Percentiles rank a stretch among this genome's conserved stretches.
Conservation (phyloP, 2,888 invertebrate genomes). For the Gymnosoma rotundatum region DNA sequence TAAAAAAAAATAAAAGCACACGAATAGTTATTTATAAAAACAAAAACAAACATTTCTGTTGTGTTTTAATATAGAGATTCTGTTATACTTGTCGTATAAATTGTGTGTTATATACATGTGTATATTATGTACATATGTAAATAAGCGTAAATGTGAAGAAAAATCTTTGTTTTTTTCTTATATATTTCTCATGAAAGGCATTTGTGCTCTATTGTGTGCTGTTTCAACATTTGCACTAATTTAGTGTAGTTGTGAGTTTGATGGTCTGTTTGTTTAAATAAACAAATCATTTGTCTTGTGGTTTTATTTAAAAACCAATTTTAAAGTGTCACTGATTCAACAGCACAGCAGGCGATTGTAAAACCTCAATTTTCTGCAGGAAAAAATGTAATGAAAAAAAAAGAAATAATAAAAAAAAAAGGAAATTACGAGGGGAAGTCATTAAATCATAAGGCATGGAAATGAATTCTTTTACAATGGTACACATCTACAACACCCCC, state of each 20-base stretch:
- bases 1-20: not conserved
- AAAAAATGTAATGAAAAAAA: not conserved
- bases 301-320: conserved; percentile 67
- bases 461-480: no score
- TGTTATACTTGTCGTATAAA: not conserved
- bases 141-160: not conserved
- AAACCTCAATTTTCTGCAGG: not conserved
- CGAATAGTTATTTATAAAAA: not conserved
- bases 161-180: not conserved
- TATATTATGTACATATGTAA: not conserved
- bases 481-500: no score
- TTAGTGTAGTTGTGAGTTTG: not conserved
- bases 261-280: conserved; percentile 32
- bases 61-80: not conserved
- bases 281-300: conserved; percentile 53
- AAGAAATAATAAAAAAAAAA: not conserved
- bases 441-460: no score
- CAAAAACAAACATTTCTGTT: not conserved
- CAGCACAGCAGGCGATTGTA: conserved; percentile 45
- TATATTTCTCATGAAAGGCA: not conserved
- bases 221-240: not conserved
- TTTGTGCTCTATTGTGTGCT: not conserved
- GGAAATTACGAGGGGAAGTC: not conserved
- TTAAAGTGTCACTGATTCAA: conserved; percentile 63
- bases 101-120: no score